phyloP scores from a whole-genome alignment of 2,797 vertebrate genomes.

The Myioborus melanocephalus region DNA sequence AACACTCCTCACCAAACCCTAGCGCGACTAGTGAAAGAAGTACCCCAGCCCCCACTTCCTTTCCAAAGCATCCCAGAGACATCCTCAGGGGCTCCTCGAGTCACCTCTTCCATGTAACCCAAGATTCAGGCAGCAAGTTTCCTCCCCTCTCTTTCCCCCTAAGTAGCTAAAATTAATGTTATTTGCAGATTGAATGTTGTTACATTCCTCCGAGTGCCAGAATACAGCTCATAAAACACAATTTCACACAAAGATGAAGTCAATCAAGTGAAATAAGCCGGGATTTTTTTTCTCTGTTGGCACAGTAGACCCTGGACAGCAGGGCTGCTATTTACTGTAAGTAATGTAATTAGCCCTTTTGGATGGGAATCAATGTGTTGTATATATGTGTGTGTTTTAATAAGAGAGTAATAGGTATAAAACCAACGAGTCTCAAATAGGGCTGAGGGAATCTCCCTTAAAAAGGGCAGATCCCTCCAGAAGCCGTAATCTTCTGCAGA shows the following conservation, averaged over 20 bases:
- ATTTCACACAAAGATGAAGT: slow-evolving; percentile 76
- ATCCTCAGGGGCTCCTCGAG: slow-evolving; percentile 36
- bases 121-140: slow-evolving; percentile 22
- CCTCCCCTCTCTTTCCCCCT: slow-evolving; percentile 33
- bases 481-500: neutral
- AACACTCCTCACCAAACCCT: neutral
- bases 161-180: slow-evolving; percentile 72
- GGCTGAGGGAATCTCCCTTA: slow-evolving; percentile 28
- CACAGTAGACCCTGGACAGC: slow-evolving; percentile 71
- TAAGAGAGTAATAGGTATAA: slow-evolving; percentile 52
- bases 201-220: slow-evolving; percentile 66
- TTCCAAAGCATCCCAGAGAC: slow-evolving; percentile 33
- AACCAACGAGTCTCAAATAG: slow-evolving; percentile 13
- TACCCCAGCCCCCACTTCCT: slow-evolving; percentile 43
- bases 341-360: slow-evolving; percentile 78
- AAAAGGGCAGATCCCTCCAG: slow-evolving; percentile 4
- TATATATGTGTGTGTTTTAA: slow-evolving; percentile 45
- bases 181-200: slow-evolving; percentile 69
- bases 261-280: slow-evolving; percentile 77
- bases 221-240: slow-evolving; percentile 75
- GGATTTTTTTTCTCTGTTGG: slow-evolving; percentile 62
- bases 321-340: slow-evolving; percentile 78
- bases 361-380: slow-evolving; percentile 64
- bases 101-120: slow-evolving; percentile 59
- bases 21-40: slow-evolving; percentile 20